phyloP scores from a whole-genome alignment of 2,888 invertebrate genomes.

The Leptinotarsa rubiginosa region DNA sequence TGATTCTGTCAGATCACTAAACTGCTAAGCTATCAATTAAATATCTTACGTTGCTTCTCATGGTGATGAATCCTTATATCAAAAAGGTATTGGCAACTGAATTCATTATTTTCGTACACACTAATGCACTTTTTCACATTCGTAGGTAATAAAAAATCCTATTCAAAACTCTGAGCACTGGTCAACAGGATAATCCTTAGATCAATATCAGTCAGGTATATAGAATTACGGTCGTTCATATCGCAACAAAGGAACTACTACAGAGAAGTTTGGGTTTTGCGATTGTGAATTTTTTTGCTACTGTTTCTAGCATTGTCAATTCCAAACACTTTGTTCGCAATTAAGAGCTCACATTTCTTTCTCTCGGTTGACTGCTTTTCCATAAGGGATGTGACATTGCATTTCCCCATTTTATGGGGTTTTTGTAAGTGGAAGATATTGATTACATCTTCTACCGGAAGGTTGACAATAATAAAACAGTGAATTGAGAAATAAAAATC shows the following conservation, averaged over 20 bases:
- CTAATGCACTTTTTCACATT: neutral
- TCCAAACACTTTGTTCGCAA: neutral
- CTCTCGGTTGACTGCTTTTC: neutral
- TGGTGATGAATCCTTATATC: too few relatives aligned
- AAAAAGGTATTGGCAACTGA: neutral
- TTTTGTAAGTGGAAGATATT: neutral
- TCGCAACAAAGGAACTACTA: neutral
- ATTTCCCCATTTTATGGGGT: neutral
- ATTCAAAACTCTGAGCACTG: neutral
- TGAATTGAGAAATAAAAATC: too few relatives aligned
- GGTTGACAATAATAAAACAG: too few relatives aligned
- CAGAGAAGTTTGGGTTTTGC: neutral
- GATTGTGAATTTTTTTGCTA: conserved; percentile 9
- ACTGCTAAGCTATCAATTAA: too few relatives aligned
- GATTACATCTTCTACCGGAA: too few relatives aligned
- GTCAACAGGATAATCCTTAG: neutral
- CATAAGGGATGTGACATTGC: conserved; percentile 4
- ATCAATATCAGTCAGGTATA: conserved; percentile 12
- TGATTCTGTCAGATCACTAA: too few relatives aligned
- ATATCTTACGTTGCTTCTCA: too few relatives aligned
- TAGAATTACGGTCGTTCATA: conserved; percentile 1
- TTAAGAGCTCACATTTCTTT: neutral
- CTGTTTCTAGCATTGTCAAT: conserved; percentile 6
- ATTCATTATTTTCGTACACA: neutral
- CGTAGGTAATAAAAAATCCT: neutral